These are phyloP conservation scores for Drosophila repleta DNA, from an alignment of 1,140 invertebrate genomes.

Conservation along the genomic window DNA sequence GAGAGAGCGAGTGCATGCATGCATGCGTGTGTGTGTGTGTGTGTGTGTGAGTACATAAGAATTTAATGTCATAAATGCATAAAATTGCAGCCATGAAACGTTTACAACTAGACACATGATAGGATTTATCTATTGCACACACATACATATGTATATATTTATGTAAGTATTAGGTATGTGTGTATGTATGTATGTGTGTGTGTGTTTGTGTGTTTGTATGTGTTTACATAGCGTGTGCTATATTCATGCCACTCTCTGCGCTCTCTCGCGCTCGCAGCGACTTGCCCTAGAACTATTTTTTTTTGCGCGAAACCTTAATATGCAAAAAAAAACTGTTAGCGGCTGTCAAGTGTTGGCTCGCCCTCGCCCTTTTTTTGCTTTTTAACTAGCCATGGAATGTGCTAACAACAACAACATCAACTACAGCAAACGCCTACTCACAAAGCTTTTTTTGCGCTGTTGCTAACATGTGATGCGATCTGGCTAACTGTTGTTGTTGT, in stretches of 20 bases:
- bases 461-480: constrained; percentile 37
- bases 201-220: background rate
- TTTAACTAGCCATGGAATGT: constrained; percentile 25
- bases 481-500: constrained; percentile 6
- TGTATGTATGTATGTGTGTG: background rate
- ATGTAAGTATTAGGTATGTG: no score
- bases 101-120: constrained; percentile 39
- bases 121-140: constrained; percentile 56
- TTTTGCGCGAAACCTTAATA: constrained; percentile 35
- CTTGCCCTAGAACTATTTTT: constrained; percentile 62
- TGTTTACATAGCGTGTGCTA: constrained; percentile 18
- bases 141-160: background rate
- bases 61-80: constrained; percentile 76
- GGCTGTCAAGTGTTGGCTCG: constrained; percentile 33
- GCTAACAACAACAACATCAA: constrained; percentile 22
- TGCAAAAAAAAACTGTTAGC: constrained; percentile 21
- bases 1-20: constrained; percentile 23
- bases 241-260: constrained; percentile 3
- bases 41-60: constrained; percentile 43
- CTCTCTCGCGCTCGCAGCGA: constrained; percentile 9
- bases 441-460: constrained; percentile 17
- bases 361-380: constrained; percentile 42
- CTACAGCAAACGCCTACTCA: constrained; percentile 29
- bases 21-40: constrained; percentile 11
- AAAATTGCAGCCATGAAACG: constrained; percentile 72